Percentiles rank a stretch among this genome's conserved stretches.
Conservation (phyloP, 2,113 vertebrate genomes). For the Brachypteracias leptosomus region DNA sequence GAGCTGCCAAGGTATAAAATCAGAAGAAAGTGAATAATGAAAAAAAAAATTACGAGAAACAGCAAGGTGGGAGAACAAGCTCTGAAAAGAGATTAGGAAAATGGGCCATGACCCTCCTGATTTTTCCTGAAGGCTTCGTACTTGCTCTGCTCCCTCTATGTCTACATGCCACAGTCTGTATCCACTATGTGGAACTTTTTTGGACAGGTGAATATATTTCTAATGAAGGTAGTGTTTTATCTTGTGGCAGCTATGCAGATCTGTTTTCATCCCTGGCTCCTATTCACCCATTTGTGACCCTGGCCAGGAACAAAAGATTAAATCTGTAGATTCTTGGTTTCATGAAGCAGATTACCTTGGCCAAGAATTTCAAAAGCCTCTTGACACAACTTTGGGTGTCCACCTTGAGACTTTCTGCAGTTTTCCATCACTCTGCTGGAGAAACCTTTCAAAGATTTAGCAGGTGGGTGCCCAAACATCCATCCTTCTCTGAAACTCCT, state of each 20-base stretch:
- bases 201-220: background rate
- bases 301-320: background rate
- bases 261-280: background rate
- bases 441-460: background rate
- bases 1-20: background rate
- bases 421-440: background rate
- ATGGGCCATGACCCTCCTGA: background rate
- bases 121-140: background rate
- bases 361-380: background rate
- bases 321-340: background rate
- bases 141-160: background rate
- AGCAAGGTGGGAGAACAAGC: background rate
- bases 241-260: background rate
- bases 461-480: background rate
- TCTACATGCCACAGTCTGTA: background rate
- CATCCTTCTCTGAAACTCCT: background rate
- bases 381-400: background rate
- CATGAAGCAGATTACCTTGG: background rate
- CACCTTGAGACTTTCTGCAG: background rate
- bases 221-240: background rate
- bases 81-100: background rate
- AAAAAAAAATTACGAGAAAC: background rate
- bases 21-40: background rate
- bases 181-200: background rate
- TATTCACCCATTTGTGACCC: background rate